These are phyloP conservation scores for Zelleria hepariella DNA, from an alignment of 2,888 invertebrate genomes.

Conservation along the genomic window DNA sequence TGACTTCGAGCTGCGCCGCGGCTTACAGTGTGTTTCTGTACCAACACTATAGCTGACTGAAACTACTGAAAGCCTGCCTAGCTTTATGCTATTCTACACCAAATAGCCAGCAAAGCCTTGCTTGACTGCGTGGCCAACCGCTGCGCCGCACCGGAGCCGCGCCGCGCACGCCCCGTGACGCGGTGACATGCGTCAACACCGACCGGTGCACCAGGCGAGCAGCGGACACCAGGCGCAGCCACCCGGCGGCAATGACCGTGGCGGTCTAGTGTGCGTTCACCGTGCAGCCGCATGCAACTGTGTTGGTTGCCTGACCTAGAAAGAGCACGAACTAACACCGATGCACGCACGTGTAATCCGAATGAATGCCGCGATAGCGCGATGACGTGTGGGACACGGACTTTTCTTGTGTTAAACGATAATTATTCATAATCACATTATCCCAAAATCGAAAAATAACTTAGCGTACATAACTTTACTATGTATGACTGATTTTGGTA, in stretches of 20 bases:
- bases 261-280: not conserved
- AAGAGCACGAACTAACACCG: not conserved
- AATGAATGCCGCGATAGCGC: not conserved
- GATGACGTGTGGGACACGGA: too few relatives aligned
- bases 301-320: not conserved
- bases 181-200: constrained; percentile 68
- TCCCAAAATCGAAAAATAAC: too few relatives aligned
- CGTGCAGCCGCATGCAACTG: not conserved
- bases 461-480: too few relatives aligned
- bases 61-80: too few relatives aligned
- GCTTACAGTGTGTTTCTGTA: too few relatives aligned
- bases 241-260: not conserved
- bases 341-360: not conserved
- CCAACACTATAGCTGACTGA: too few relatives aligned
- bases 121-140: constrained; percentile 18
- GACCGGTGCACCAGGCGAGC: constrained; percentile 45
- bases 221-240: not conserved
- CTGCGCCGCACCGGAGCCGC: constrained; percentile 16
- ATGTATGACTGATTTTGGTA: too few relatives aligned
- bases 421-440: too few relatives aligned
- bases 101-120: too few relatives aligned
- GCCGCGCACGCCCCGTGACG: constrained; percentile 55
- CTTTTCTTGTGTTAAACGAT: too few relatives aligned
- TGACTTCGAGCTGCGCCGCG: too few relatives aligned
- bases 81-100: too few relatives aligned